A percentile compares a stretch with the other conserved stretches of the same genome.
Conservation (phyloP, 2,888 invertebrate species). For the Parelbella ahira region DNA sequence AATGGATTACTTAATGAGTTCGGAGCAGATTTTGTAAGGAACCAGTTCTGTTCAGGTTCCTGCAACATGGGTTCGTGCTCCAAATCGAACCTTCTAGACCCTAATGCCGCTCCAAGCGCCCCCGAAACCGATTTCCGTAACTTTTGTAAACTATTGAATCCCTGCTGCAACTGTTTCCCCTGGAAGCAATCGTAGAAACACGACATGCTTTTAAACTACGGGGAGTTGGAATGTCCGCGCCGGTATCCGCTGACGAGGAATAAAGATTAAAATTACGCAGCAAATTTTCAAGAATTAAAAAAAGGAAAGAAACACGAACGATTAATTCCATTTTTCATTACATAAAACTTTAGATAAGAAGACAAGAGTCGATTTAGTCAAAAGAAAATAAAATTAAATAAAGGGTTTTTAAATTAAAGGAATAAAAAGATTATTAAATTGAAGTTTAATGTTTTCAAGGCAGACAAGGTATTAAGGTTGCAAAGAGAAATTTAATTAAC, state of each 20-base stretch:
- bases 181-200: conserved; percentile 78
- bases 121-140: conserved; percentile 86
- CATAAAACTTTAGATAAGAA: too few relatives aligned
- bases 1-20: conserved; percentile 86
- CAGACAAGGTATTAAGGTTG: too few relatives aligned
- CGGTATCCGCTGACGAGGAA: conserved; percentile 59
- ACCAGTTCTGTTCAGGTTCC: conserved; percentile 85
- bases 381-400: too few relatives aligned
- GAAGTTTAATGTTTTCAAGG: too few relatives aligned
- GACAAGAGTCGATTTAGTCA: too few relatives aligned
- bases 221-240: conserved; percentile 36
- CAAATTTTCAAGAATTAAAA: conserved; percentile 1
- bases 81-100: conserved; percentile 70
- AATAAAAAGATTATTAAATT: too few relatives aligned
- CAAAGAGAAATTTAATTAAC: too few relatives aligned
- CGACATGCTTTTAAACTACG: conserved; percentile 78
- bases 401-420: too few relatives aligned
- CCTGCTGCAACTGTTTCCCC: conserved; percentile 73
- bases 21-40: conserved; percentile 89
- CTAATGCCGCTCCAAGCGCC: conserved; percentile 74
- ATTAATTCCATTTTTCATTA: too few relatives aligned
- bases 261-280: conserved; percentile 48
- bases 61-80: conserved; percentile 77
- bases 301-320: too few relatives aligned
- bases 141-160: conserved; percentile 85